A percentile compares a stretch with the other conserved stretches of the same genome.
Conservation (phyloP, 2,113 vertebrate species). For the Apodemus sylvaticus region DNA sequence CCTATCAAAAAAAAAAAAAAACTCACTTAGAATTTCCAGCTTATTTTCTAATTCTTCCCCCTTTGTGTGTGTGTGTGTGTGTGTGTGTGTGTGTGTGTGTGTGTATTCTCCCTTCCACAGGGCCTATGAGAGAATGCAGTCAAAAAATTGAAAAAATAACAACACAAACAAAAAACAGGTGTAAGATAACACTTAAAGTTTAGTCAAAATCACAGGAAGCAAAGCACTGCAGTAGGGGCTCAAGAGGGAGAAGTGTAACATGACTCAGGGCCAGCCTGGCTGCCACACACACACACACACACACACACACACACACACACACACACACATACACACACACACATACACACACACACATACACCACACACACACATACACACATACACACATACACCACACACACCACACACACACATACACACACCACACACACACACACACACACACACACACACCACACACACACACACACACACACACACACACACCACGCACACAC, state of each 20-base stretch:
- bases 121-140: background rate
- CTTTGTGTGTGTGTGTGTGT: background rate
- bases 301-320: too few species aligned
- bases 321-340: too few species aligned
- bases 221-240: background rate
- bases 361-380: too few species aligned
- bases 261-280: background rate
- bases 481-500: too few species aligned
- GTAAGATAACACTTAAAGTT: background rate
- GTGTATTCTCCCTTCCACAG: background rate
- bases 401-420: too few species aligned
- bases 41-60: background rate
- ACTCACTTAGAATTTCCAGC: background rate
- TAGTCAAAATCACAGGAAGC: background rate
- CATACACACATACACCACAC: too few species aligned
- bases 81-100: background rate
- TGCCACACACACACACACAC: too few species aligned
- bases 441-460: too few species aligned
- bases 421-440: too few species aligned
- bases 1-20: background rate
- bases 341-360: too few species aligned
- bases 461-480: too few species aligned
- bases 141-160: background rate
- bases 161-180: background rate
- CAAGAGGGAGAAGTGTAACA: fast-evolving